These are phyloP conservation scores for Trissolcus japonicus DNA, from an alignment of 2,888 invertebrate genomes.

Conservation along the genomic window DNA sequence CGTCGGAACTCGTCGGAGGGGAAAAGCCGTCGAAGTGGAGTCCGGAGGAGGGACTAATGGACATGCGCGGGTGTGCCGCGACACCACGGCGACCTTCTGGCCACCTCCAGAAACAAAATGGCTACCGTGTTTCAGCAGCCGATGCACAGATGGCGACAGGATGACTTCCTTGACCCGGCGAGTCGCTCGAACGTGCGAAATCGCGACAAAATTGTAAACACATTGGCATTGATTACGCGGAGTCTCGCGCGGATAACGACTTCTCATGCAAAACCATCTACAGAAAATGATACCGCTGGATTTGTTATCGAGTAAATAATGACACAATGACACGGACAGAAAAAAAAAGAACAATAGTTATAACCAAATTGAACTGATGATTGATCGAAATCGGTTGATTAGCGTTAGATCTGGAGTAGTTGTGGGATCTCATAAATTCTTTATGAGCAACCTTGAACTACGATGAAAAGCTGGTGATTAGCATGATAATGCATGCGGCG, in stretches of 20 bases:
- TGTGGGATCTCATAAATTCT: slow-evolving; percentile 30
- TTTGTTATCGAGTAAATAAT: no score
- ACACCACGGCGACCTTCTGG: slow-evolving; percentile 77
- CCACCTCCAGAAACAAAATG: slow-evolving; percentile 80
- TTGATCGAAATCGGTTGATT: slow-evolving; percentile 21
- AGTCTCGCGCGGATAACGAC: no score
- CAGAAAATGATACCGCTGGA: no score
- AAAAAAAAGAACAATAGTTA: no score
- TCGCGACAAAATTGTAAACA: not conserved
- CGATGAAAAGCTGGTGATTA: slow-evolving; percentile 19
- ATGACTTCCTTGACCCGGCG: slow-evolving; percentile 31
- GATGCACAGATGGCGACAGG: slow-evolving; percentile 76
- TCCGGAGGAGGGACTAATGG: slow-evolving; percentile 77
- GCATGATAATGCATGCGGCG: slow-evolving; percentile 36
- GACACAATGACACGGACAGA: no score
- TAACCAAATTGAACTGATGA: slow-evolving; percentile 8
- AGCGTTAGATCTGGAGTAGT: slow-evolving; percentile 7
- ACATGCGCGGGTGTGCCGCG: slow-evolving; percentile 78
- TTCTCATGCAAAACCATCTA: no score
- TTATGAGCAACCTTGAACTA: slow-evolving; percentile 50
- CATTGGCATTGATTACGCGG: no score
- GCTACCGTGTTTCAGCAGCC: slow-evolving; percentile 75
- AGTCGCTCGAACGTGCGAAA: slow-evolving; percentile 31
- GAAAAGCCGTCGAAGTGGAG: slow-evolving; percentile 64
- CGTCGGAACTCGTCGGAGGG: slow-evolving; percentile 58